Evolutionary conservation across 2,113 vertebrate genomes (phyloP), one percentile per base, ranked within the genome.

Genomic region (Stegastes partitus): DNA sequence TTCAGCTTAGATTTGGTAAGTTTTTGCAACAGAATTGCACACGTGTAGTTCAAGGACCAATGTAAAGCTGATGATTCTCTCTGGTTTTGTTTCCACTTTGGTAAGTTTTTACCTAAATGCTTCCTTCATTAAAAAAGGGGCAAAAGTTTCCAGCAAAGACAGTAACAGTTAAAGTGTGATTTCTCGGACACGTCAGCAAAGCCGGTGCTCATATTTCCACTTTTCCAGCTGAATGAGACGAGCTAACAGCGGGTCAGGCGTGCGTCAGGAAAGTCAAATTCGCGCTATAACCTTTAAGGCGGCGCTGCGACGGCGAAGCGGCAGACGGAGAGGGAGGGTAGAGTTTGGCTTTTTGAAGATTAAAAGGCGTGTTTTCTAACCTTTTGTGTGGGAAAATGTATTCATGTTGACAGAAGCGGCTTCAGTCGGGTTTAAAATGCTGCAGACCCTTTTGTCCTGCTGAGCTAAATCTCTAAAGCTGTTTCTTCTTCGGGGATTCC

Each of bases 381-480:
- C 75, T 21, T 67, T 57, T 8, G 10, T 57, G 62, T 31, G 6
- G 21, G 0, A 11, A 49, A 26, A 23, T 55, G 10, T 9, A 10
- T 64, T 26, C 58, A 12, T 57, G 59, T 71, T 57, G 77, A 6
- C 59, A 21, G 34, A 2, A 54, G 57, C 1, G 0, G 23, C 19
- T 34, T 54, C 14, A 1, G 47, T 42, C 54, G 8, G 2, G 45
- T 59, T 70, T 54, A 11, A 64, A 45, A 57, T 65, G 51, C 22
- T 19, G 57, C 16, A 57, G 14, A 57, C 59, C 1, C 21, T 22
- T 80, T 53, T 58, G 37, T 50, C 71, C 62, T 1, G 42, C 66
- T 19, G 39, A 71, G 67, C 45, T 72, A 26, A 78, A 68, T 18
- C 67, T 72, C 55, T 53, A 70, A 25, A 79, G 59, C 25, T 16